Conservation (phyloP, 2,113 vertebrate species). For the Notothenia rossii region DNA sequence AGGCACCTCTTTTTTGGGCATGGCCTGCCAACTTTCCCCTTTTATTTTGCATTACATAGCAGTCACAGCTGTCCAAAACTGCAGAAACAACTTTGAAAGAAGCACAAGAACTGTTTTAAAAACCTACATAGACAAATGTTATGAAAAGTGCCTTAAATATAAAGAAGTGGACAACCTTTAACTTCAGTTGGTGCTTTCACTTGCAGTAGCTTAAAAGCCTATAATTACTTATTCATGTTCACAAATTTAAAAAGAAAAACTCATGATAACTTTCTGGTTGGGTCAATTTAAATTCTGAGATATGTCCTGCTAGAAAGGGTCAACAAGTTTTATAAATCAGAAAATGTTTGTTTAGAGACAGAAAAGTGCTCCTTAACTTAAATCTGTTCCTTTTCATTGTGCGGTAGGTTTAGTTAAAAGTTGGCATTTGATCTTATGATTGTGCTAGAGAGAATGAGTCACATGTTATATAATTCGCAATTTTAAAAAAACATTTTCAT, state of each 20-base stretch:
- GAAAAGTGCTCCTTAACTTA: background rate
- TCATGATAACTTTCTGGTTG: background rate
- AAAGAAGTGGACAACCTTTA: background rate
- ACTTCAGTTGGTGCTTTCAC: background rate
- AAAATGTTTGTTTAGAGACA: background rate
- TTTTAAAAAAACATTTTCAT: too few relatives aligned
- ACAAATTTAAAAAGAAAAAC: background rate
- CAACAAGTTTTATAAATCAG: background rate
- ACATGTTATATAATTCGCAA: too few relatives aligned
- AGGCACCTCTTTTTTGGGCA: too few relatives aligned
- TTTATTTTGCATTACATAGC: too few relatives aligned
- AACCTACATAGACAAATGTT: background rate
- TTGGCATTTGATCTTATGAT: background rate
- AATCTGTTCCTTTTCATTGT: background rate
- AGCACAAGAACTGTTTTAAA: background rate
- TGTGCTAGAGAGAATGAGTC: too few relatives aligned
- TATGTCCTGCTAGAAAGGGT: background rate
- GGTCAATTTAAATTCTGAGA: background rate
- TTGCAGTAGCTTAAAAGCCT: background rate
- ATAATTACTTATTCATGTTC: background rate
- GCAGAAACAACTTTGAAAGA: background rate
- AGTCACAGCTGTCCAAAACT: too few relatives aligned
- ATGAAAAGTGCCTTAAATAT: background rate
- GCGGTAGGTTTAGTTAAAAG: background rate
- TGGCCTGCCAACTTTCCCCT: too few relatives aligned